phyloP scores from a whole-genome alignment of 2,797 vertebrate genomes.

The Pterois miles region DNA sequence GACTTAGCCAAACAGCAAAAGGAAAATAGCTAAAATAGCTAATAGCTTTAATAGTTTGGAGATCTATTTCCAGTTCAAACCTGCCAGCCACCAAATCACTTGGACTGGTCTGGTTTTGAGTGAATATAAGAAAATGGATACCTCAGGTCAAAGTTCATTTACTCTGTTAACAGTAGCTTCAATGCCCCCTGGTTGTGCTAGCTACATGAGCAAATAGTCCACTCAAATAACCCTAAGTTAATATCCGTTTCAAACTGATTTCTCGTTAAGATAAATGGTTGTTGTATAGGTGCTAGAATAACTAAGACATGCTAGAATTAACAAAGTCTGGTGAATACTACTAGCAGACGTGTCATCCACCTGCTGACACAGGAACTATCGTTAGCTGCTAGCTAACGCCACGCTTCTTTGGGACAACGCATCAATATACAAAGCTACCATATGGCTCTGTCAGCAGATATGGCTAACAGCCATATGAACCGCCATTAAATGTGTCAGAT shows the following conservation, averaged over 20 bases:
- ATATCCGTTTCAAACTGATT: not conserved
- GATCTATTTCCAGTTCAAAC: not conserved
- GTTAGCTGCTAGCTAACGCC: slow-evolving; percentile 71
- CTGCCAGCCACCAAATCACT: not conserved
- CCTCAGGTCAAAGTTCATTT: slow-evolving; percentile 78
- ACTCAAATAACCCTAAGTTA: not conserved
- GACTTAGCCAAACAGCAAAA: not conserved
- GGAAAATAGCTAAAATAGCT: not conserved
- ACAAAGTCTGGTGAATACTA: not conserved
- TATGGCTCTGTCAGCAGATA: slow-evolving; percentile 14
- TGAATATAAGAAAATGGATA: slow-evolving; percentile 76
- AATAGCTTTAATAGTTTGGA: not conserved
- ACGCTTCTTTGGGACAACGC: slow-evolving; percentile 58
- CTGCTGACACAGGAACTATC: slow-evolving; percentile 62
- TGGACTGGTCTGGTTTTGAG: slow-evolving; percentile 3
- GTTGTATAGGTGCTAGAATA: fast-evolving
- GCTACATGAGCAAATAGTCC: slow-evolving; percentile 47
- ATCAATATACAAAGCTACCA: slow-evolving; percentile 30
- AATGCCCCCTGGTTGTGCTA: slow-evolving; percentile 36
- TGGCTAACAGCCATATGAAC: not conserved
- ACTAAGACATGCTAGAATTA: no score
- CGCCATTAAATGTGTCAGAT: not conserved
- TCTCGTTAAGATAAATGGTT: fast-evolving
- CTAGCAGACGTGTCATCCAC: slow-evolving; percentile 69
- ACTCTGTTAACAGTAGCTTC: slow-evolving; percentile 53